A percentile compares a stretch with the other conserved stretches of the same genome.
Conservation (phyloP, 2,888 invertebrate species). For the Nipponacmea schrenckii region DNA sequence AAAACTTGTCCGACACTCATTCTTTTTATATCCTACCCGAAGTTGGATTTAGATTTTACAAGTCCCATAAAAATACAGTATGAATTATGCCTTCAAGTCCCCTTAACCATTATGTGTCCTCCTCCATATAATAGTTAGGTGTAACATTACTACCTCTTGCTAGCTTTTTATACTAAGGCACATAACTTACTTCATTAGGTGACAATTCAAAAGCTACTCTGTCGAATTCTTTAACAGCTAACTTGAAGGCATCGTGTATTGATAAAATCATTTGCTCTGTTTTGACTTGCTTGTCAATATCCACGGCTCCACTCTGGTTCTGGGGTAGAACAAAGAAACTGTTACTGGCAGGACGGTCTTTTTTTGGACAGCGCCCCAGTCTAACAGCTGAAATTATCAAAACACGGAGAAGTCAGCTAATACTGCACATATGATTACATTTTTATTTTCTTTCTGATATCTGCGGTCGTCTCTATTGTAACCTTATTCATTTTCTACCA, state of each 20-base stretch:
- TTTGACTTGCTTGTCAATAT: constrained; percentile 56
- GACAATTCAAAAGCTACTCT: constrained; percentile 33
- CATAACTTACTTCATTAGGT: constrained; percentile 24
- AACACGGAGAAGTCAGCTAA: neutral
- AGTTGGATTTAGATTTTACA: too few species aligned
- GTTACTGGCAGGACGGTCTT: constrained; percentile 53
- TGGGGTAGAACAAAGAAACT: constrained; percentile 58
- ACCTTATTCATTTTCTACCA: neutral
- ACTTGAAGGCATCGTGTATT: constrained; percentile 56
- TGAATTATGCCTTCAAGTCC: too few species aligned
- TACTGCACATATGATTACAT: neutral
- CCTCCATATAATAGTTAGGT: too few species aligned
- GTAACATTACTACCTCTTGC: too few species aligned
- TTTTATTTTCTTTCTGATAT: neutral
- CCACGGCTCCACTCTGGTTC: constrained; percentile 47
- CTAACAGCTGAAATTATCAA: constrained; percentile 48
- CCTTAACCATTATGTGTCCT: too few species aligned
- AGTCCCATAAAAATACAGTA: too few species aligned
- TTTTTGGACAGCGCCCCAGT: constrained; percentile 60
- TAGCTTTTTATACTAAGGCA: too few species aligned
- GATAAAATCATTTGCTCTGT: constrained; percentile 61
- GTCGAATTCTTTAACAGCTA: constrained; percentile 43
- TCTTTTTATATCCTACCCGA: too few species aligned
- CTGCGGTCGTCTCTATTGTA: neutral
- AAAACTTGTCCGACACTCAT: too few species aligned